Percentiles rank a stretch among this genome's conserved stretches.
phyloP scores from a whole-genome alignment of 1,140 invertebrate species.

The Stegodyphus mimosarum region DNA sequence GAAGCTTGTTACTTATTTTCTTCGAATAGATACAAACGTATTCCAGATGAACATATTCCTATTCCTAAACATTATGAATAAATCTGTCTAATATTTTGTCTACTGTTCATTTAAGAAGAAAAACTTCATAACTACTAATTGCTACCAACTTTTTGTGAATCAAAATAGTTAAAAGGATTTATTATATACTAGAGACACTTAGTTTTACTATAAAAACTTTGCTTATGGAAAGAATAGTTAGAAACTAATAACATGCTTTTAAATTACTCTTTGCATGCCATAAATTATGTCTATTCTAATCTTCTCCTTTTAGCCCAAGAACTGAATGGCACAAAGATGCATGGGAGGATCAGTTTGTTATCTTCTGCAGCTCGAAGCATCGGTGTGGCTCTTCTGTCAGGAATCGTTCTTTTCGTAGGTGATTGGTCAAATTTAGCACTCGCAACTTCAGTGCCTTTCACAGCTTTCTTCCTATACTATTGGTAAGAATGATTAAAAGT shows the following conservation, averaged over 20 bases:
- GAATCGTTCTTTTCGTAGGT: conserved; percentile 80
- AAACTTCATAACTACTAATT: too few relatives aligned
- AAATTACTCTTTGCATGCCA: neutral
- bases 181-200: too few relatives aligned
- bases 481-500: conserved; percentile 70
- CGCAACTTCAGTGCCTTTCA: conserved; percentile 84
- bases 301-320: conserved; percentile 75
- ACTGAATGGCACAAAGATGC: conserved; percentile 78
- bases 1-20: too few relatives aligned
- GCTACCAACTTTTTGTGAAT: too few relatives aligned
- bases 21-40: too few relatives aligned
- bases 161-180: too few relatives aligned
- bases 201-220: too few relatives aligned
- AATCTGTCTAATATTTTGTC: too few relatives aligned
- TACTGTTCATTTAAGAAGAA: too few relatives aligned
- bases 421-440: conserved; percentile 83
- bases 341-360: conserved; percentile 79
- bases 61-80: too few relatives aligned
- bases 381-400: conserved; percentile 77
- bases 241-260: neutral
- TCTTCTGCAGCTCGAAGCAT: conserved; percentile 83
- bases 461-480: conserved; percentile 85
- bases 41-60: too few relatives aligned
- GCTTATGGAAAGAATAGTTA: too few relatives aligned
- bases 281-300: neutral